Conservation (phyloP, 2,797 vertebrate species). For the Acomys russatus region DNA sequence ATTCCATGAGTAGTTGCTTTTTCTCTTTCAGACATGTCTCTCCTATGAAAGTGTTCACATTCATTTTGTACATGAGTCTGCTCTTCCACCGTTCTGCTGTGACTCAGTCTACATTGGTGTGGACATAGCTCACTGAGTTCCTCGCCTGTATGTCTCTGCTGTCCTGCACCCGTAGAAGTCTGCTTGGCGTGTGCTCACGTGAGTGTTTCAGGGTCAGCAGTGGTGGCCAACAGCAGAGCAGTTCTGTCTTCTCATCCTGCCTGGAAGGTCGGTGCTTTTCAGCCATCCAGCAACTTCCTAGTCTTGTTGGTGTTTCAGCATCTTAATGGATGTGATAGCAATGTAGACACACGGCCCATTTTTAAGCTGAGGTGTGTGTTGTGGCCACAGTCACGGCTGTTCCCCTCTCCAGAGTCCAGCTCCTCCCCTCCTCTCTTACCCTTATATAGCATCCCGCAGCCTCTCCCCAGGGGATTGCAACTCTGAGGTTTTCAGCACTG, state of each 20-base stretch:
- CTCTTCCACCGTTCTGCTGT: neutral
- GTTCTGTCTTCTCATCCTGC: neutral
- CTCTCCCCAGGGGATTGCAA: neutral
- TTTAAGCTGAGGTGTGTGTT: neutral
- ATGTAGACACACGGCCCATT: neutral
- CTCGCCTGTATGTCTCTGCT: neutral
- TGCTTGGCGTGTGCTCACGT: too few species aligned
- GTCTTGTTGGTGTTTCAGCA: neutral
- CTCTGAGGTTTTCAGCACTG: neutral
- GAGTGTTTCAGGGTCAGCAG: neutral
- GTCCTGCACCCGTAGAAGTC: neutral
- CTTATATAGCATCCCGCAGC: too few species aligned
- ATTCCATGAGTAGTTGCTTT: neutral
- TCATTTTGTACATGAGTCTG: neutral
- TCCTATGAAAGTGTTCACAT: neutral
- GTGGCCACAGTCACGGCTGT: neutral
- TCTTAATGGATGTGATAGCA: neutral
- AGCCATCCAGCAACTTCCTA: too few species aligned
- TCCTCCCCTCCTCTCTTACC: neutral
- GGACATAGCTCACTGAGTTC: neutral
- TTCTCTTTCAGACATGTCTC: neutral
- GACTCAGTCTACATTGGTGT: neutral
- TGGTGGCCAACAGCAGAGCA: neutral
- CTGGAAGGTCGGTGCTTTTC: neutral
- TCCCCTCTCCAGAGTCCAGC: neutral